A percentile compares a stretch with the other conserved stretches of the same genome.
Evolutionary conservation across 1,140 invertebrate species (phyloP).

Genomic region (Gonioctena quinquepunctata): DNA sequence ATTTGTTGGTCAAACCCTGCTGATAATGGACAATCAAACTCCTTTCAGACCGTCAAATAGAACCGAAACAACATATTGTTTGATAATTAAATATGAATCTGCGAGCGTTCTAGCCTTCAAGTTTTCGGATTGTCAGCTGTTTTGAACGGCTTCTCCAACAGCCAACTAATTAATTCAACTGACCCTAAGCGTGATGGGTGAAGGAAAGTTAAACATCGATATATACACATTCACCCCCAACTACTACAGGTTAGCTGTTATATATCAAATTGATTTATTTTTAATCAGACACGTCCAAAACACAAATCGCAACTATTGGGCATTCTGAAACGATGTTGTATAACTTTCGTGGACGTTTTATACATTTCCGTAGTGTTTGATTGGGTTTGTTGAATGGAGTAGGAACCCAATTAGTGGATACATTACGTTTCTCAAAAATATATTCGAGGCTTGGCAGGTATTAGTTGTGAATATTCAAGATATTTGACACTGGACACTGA

Average conservation of each 20-base stretch:
- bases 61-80: constrained; percentile 41
- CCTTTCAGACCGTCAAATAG: constrained; percentile 28
- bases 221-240: constrained; percentile 35
- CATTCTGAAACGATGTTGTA: neutral
- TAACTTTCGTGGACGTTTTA: constrained; percentile 2
- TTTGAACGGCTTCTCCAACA: constrained; percentile 37
- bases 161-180: constrained; percentile 44
- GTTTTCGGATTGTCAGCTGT: constrained; percentile 48
- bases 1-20: neutral
- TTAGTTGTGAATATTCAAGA: too few relatives aligned
- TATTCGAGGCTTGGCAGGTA: too few relatives aligned
- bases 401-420: neutral
- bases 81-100: constrained; percentile 48
- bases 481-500: too few relatives aligned
- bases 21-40: neutral
- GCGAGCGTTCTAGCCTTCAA: constrained; percentile 31
- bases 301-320: constrained; percentile 28
- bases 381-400: neutral
- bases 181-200: constrained; percentile 31
- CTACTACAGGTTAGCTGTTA: constrained; percentile 34
- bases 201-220: constrained; percentile 43
- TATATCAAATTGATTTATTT: constrained; percentile 36
- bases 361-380: neutral
- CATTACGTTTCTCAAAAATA: too few relatives aligned
- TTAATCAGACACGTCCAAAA: constrained; percentile 38